These are phyloP conservation scores for Mastomys coucha DNA, from an alignment of 2,113 vertebrate species.

Conservation along the genomic window DNA sequence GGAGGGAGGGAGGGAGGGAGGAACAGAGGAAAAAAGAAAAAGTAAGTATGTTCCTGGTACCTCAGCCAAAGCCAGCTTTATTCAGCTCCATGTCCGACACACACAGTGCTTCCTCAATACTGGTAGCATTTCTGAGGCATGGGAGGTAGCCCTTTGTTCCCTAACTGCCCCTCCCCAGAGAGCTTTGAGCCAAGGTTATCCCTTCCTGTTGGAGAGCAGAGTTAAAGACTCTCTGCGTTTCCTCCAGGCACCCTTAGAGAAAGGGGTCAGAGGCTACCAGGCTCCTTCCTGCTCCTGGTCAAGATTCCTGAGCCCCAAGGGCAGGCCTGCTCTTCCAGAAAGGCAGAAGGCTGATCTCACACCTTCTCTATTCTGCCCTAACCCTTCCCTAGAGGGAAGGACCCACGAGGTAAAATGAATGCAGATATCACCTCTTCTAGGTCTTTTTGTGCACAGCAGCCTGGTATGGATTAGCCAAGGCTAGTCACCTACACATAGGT, in stretches of 20 bases:
- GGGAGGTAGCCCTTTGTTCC: background rate
- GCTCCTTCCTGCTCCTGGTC: background rate
- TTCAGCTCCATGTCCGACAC: background rate
- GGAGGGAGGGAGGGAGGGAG: too few species aligned
- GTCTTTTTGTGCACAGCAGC: background rate
- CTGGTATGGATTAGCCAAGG: rapidly evolving
- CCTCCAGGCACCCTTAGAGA: background rate
- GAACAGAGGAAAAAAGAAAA: background rate
- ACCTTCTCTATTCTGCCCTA: background rate
- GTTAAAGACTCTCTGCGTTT: background rate
- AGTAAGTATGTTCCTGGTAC: too few species aligned
- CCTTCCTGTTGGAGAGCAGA: background rate
- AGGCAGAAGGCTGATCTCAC: background rate
- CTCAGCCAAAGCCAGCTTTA: background rate
- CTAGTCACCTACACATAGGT: background rate
- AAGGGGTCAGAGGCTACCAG: background rate
- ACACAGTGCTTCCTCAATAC: background rate
- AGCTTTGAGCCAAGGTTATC: background rate
- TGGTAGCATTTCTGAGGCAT: too few species aligned
- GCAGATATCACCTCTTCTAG: background rate
- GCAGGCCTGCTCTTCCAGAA: background rate
- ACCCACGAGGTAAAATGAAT: background rate
- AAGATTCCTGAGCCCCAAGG: background rate
- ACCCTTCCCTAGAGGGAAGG: background rate
- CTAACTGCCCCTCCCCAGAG: background rate